Evolutionary conservation across 2,888 invertebrate species (phyloP).

Genomic region (Cenopis cana): DNA sequence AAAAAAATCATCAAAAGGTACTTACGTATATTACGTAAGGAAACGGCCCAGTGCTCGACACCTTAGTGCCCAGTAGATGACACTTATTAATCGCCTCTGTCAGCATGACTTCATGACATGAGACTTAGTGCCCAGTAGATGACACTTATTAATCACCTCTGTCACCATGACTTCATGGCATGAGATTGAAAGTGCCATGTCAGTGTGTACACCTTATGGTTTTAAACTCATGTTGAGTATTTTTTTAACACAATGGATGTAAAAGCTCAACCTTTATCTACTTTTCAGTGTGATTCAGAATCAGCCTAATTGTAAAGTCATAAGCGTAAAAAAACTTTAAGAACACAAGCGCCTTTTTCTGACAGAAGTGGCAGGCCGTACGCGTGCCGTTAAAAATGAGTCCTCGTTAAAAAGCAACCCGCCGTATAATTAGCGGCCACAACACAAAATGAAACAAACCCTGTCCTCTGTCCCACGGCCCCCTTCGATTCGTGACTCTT

Average conservation of each 20-base stretch:
- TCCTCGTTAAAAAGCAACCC: conserved; percentile 77
- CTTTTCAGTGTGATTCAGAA: neutral
- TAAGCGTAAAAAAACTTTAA: neutral
- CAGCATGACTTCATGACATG: too few species aligned
- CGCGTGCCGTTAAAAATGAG: conserved; percentile 73
- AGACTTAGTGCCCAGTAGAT: too few species aligned
- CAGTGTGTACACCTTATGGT: too few species aligned
- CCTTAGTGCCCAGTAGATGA: too few species aligned
- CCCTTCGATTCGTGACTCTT: conserved; percentile 75
- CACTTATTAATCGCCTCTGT: too few species aligned
- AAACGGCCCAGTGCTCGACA: too few species aligned
- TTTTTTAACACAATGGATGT: neutral
- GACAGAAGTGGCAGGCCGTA: conserved; percentile 46
- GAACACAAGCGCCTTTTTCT: neutral
- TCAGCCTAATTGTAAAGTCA: neutral
- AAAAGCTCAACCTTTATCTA: neutral
- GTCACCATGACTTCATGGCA: too few species aligned
- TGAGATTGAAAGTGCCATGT: too few species aligned
- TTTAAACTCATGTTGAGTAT: neutral
- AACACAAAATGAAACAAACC: conserved; percentile 70
- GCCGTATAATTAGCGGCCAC: conserved; percentile 74
- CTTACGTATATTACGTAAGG: too few species aligned
- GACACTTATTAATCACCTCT: too few species aligned
- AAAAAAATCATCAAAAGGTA: neutral
- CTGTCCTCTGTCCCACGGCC: conserved; percentile 68